Evolutionary conservation across 2,797 vertebrate species (phyloP).

Genomic region (Monodelphis domestica): DNA sequence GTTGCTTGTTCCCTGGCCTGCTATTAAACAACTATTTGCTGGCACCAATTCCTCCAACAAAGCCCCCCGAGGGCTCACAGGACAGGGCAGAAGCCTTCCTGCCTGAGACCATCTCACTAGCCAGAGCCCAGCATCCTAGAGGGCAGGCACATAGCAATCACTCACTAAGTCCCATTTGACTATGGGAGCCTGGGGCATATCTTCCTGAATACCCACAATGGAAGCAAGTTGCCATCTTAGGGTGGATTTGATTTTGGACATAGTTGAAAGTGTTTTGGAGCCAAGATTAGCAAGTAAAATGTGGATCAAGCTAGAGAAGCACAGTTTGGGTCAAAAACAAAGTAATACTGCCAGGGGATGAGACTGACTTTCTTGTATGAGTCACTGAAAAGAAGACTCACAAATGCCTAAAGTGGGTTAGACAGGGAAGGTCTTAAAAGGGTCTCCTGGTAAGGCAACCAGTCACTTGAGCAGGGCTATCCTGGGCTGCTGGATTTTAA

Average conservation of each 20-base stretch:
- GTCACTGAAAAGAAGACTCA: neutral
- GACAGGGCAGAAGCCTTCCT: neutral
- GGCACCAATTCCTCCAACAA: neutral
- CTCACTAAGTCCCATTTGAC: neutral
- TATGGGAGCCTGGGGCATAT: neutral
- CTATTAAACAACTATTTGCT: neutral
- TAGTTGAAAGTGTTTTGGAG: neutral
- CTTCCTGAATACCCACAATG: neutral
- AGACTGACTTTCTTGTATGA: neutral
- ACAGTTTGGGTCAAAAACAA: neutral
- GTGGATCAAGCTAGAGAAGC: neutral
- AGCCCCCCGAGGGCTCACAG: neutral
- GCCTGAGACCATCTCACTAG: neutral
- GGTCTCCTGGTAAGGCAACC: neutral
- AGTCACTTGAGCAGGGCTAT: neutral
- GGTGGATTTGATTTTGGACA: neutral
- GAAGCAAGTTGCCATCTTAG: neutral
- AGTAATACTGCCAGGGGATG: neutral
- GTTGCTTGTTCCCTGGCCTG: neutral
- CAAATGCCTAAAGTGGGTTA: neutral
- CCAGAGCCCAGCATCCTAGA: neutral
- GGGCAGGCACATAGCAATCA: neutral
- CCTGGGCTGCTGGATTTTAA: neutral
- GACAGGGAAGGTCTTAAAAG: neutral
- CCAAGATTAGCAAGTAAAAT: neutral